A percentile compares a stretch with the other conserved stretches of the same genome.
These are phyloP conservation scores for Apaloderma vittatum DNA, from an alignment of 2,113 vertebrate genomes.

Conservation along the genomic window DNA sequence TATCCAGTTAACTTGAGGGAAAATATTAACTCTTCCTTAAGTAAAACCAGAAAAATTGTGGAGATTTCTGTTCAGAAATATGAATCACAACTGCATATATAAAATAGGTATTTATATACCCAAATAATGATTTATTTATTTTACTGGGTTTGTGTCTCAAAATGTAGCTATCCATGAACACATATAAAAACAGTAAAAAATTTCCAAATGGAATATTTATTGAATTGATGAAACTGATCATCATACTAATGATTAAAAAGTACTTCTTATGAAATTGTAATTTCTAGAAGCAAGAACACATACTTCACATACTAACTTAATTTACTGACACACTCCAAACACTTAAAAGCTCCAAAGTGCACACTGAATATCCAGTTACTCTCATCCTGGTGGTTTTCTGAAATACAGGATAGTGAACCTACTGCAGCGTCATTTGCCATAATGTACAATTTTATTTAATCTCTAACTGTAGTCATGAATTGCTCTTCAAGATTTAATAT, in stretches of 20 bases:
- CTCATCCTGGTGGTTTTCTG: not conserved
- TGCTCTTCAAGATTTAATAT: not conserved
- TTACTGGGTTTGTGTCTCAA: not conserved
- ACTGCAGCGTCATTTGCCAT: not conserved
- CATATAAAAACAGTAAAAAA: not conserved
- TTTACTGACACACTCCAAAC: not conserved
- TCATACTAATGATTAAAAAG: not conserved
- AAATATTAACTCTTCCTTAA: rapidly evolving
- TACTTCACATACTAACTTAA: not conserved
- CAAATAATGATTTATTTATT: not conserved
- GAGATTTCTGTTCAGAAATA: not conserved
- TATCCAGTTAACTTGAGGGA: not conserved
- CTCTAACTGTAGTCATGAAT: not conserved
- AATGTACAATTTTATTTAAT: not conserved
- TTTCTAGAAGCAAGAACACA: not conserved
- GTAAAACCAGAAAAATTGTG: not conserved
- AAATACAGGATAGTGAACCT: not conserved
- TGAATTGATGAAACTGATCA: not conserved
- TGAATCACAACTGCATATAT: not conserved
- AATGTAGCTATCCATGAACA: not conserved
- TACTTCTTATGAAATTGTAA: not conserved
- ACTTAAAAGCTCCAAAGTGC: not conserved
- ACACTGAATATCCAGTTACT: not conserved
- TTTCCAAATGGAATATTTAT: not conserved
- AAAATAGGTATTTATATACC: not conserved